Base-by-base conservation (phyloP, 1,140 invertebrate genomes). In the Saccostrea echinata region DNA sequence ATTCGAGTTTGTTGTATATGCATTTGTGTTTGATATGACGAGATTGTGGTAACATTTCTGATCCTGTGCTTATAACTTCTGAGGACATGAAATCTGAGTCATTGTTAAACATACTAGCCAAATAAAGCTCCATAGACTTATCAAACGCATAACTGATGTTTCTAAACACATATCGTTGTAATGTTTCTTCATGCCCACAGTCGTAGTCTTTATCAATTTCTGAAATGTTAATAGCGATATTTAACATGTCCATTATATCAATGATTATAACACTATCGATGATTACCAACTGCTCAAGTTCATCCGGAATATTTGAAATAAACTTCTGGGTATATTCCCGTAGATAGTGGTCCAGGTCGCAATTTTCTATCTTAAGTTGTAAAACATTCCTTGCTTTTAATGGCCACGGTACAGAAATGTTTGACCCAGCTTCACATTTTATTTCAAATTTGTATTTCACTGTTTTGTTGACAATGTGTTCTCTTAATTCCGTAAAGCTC, bases 161-260 rank as follows among this genome's bases (percentile, higher is more conserved):
- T 76, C 80, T 84, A 6, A 52, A 85, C 16, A 84, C 43, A 18
- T 87, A 68, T 3, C 80, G 27, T 57, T 89, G 57, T 27, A 91
- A 86, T 0, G 91, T 91, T 30, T 88, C 81, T 33, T 90, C 90
- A 80, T 89, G 88, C 3, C 88, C 86, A 83, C 91, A 91, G 21
- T 90, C 81, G 61, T 81, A 90, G n/a, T 89, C 86, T 85, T 90
- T 89, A 0, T 83, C 24, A 33, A 91, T 64, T 18, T 85, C 61
- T 13, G 57, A 61, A 51, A 89, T 86, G 64, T 87, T 88, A 3
- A 8, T 57, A 11, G 86, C 83, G 51, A 82, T 84, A 84, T 85
- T 68, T 18, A 91, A 21, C 2, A 90, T 27, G 51, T 84, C 87
- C 21, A 21, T 43, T 16, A 91, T 33, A 9, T 71, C 68, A 3